Percentiles rank a stretch among this genome's conserved stretches.
Conservation (phyloP, 2,797 vertebrate genomes). For the Podarcis lilfordi region DNA sequence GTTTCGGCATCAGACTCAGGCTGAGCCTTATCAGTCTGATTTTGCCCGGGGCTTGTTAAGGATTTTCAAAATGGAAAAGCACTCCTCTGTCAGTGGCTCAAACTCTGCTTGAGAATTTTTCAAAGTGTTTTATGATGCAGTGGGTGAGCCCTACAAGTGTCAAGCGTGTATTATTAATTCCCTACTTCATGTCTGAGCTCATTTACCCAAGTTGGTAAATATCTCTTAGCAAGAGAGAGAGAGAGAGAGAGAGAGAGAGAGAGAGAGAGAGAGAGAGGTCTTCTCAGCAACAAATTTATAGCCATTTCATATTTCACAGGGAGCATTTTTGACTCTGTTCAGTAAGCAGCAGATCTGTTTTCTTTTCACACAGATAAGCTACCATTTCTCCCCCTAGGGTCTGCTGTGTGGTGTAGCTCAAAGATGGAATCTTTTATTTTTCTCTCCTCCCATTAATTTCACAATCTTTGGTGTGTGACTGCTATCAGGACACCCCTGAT, state of each 20-base stretch:
- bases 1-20: background rate
- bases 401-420: background rate
- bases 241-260: too few species aligned
- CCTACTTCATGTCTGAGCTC: background rate
- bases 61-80: slow-evolving; percentile 23
- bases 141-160: background rate
- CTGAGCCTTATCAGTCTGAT: background rate
- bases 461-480: slow-evolving; percentile 21
- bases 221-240: background rate
- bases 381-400: slow-evolving; percentile 13
- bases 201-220: slow-evolving; percentile 7
- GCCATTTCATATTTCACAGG: background rate
- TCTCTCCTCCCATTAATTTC: slow-evolving; percentile 15
- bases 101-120: slow-evolving; percentile 16
- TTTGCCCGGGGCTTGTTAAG: background rate
- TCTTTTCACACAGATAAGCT: slow-evolving; percentile 24
- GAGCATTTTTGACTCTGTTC: background rate
- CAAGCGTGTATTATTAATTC: slow-evolving; percentile 3
- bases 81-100: background rate
- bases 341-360: background rate
- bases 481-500: slow-evolving; percentile 12
- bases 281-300: background rate
- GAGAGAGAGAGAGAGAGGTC: background rate
- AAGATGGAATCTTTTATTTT: slow-evolving; percentile 8
- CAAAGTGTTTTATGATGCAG: slow-evolving; percentile 8